Percentiles rank a stretch among this genome's conserved stretches.
These are phyloP conservation scores for Macrotrachela quadricornifera DNA, from an alignment of 1,140 invertebrate species.

Conservation along the genomic window DNA sequence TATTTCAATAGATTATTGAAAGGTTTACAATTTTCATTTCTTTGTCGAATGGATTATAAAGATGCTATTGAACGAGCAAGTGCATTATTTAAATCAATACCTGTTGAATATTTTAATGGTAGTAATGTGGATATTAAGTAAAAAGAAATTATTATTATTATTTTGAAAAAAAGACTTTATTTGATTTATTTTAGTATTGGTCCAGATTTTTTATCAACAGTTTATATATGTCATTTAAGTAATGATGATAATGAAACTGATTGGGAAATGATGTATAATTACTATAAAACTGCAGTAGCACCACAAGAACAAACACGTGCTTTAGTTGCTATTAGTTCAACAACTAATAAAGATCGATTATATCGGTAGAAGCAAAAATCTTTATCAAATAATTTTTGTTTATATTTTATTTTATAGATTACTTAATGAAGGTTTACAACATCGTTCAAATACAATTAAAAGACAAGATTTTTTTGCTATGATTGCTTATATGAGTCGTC, in stretches of 20 bases:
- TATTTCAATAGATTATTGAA: neutral
- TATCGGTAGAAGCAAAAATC: too few relatives aligned
- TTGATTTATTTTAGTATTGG: neutral
- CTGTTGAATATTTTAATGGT: slow-evolving; percentile 1
- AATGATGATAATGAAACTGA: slow-evolving; percentile 2
- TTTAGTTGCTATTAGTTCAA: neutral
- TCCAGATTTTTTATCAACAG: neutral
- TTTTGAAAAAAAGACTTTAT: neutral
- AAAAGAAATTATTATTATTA: neutral
- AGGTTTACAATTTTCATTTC: neutral
- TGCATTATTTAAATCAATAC: neutral
- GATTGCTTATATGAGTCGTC: neutral
- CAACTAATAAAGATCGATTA: neutral
- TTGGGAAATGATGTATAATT: slow-evolving; percentile 1
- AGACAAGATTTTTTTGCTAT: slow-evolving; percentile 6
- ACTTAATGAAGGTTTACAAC: too few relatives aligned
- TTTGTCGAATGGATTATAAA: slow-evolving; percentile 1
- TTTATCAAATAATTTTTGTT: too few relatives aligned
- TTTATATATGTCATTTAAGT: slow-evolving; percentile 5
- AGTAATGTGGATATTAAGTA: neutral
- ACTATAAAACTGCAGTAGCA: neutral
- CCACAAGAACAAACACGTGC: neutral
- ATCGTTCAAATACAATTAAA: neutral
- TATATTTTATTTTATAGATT: too few relatives aligned
- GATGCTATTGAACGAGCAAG: neutral